Evolutionary conservation across 2,888 invertebrate species (phyloP).

Genomic region (Polydrusus tereticollis): DNA sequence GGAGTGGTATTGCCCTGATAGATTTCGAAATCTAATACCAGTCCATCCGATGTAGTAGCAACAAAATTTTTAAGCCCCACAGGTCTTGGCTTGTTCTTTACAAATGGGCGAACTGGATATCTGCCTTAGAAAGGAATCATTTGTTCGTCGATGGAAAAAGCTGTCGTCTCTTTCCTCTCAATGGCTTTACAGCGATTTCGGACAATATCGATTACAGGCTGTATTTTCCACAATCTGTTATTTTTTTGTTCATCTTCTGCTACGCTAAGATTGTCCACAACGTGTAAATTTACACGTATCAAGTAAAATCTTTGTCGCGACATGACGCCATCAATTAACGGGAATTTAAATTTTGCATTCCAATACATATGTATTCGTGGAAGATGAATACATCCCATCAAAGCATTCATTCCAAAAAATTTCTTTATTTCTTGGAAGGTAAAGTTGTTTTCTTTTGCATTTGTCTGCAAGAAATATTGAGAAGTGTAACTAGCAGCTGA

Average conservation of each 20-base stretch:
- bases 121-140: not conserved
- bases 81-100: not conserved
- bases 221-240: constrained; percentile 13
- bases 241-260: constrained; percentile 28
- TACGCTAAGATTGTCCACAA: constrained; percentile 43
- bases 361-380: not conserved
- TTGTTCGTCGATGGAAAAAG: not conserved
- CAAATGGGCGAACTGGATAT: not conserved
- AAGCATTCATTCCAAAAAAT: not conserved
- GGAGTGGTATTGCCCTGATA: constrained; percentile 31
- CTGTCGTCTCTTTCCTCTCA: not conserved
- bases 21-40: not conserved
- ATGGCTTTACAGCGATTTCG: not conserved
- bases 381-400: not conserved
- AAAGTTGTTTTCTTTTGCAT: too few species aligned
- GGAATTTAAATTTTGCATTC: not conserved
- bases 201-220: not conserved
- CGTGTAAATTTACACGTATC: constrained; percentile 48
- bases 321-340: not conserved
- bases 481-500: too few species aligned
- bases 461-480: too few species aligned
- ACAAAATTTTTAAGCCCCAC: not conserved
- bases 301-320: not conserved
- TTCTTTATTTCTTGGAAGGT: too few species aligned
- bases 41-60: not conserved